Evolutionary conservation across 2,797 vertebrate genomes (phyloP), one percentile per base, ranked within the genome.

Genomic region (Syndactyla subalaris): DNA sequence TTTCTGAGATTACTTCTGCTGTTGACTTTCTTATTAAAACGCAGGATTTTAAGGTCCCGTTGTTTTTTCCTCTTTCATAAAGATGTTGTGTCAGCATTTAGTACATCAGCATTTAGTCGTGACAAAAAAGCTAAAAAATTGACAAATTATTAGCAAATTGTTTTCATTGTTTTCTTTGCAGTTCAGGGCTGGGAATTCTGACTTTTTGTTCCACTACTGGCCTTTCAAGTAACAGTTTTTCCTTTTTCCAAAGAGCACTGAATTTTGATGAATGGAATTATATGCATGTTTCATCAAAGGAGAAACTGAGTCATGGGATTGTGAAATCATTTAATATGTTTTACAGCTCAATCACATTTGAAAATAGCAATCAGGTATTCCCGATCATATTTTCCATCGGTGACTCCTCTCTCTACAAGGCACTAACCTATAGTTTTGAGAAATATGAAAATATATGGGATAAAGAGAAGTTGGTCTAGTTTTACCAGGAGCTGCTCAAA

Each of bases 401-500:
- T 84, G 77, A 63, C 9, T 88, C 36, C 24, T 62, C 54, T 92
- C 24, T 93, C 65, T 86, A 54, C 85, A 91, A 92, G 26, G 15
- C n/a, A 81, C 17, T 71, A 52, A 85, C 46, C 30, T 65, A 19
- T 24, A 76, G 70, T 67, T 95, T 65, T 89, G 67, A 92, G 66
- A 88, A 93, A 85, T 76, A 73, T 62, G 75, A 92, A 95, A 83
- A 80, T 80, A 65, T 29, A 29, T 34, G n/a, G 58, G 32, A 66
- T 78, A 89, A 78, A 43, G 22, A 79, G 23, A 71, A 83, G 43
- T 74, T 9, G 1, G 77, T 92, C 34, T 70, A 27, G 38, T 77
- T 89, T 93, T 68, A 80, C 65, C 68, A 75, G 59, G 21, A 73
- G 34, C 87, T 89, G 43, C 76, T 92, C 67, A 93, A 76, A 89